Evolutionary conservation across 2,113 vertebrate species (phyloP), one percentile per base, ranked within the genome.

Genomic region (Myotis davidii): DNA sequence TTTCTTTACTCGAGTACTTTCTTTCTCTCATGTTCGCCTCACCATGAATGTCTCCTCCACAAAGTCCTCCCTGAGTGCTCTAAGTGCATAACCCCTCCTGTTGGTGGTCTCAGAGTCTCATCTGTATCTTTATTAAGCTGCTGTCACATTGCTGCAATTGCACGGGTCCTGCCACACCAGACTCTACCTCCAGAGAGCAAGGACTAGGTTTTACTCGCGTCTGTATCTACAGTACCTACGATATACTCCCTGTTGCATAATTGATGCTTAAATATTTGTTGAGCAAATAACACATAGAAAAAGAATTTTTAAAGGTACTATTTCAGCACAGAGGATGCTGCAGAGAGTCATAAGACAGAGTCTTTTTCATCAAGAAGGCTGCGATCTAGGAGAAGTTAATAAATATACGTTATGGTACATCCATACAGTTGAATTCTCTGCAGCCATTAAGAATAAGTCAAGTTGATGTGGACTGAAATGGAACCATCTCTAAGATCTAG

Each of bases 361-460:
- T 52, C 74, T 77, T 90, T 85, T 81, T 67, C n/a, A 18, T 32
- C 82, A 72, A 56, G 37, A 37, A 90, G 61, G 45, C 85, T 45
- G 37, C 37, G 1, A 29, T 64, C 42, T 72, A 27, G 32, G 61
- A 92, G 54, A 65, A 78, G 76, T 59, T 65, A 84, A 50, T 82
- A 91, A 37, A 69, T 69, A 52, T 6, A 12, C 13, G 69, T 91
- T 27, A 39, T 23, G 12, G 42, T 42, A 6, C 54, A 73, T 78
- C 61, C 69, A 52, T 42, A 59, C 25, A 39, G 12, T 32, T 82
- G 74, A 82, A 37, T 85, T 21, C 27, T 59, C 27, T 67, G 39
- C 21, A 78, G n/a, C 48, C 86, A 50, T 87, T 93, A 67, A 83
- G 89, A 90, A 90, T 21, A 61, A 78, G 69, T 54, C 23, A 37